Percentiles rank a stretch among this genome's conserved stretches.
phyloP scores from a whole-genome alignment of 2,888 invertebrate species.

The Dascillus cervinus region DNA sequence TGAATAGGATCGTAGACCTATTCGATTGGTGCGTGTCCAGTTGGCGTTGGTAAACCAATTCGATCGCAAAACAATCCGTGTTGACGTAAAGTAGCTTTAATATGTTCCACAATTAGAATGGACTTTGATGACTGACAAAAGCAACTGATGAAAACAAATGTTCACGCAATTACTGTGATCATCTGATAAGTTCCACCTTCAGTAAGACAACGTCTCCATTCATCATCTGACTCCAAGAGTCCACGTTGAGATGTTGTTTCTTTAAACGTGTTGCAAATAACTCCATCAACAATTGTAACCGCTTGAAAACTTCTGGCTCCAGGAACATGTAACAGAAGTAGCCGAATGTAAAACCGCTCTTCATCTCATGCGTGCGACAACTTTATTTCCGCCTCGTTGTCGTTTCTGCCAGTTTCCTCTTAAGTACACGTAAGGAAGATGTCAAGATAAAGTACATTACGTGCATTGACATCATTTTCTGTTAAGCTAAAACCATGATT shows the following conservation, averaged over 20 bases:
- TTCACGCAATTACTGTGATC: slow-evolving; percentile 27
- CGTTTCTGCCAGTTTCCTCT: slow-evolving; percentile 2
- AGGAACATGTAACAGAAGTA: slow-evolving; percentile 19
- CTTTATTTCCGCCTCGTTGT: slow-evolving; percentile 2
- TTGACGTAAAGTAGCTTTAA: neutral
- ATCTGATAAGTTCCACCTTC: slow-evolving; percentile 21
- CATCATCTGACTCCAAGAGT: slow-evolving; percentile 28
- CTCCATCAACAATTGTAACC: slow-evolving; percentile 24
- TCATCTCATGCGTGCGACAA: slow-evolving; percentile 10
- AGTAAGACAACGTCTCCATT: slow-evolving; percentile 21
- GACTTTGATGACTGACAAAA: neutral
- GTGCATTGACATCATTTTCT: slow-evolving; percentile 14
- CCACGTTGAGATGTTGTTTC: slow-evolving; percentile 8
- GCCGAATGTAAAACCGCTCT: slow-evolving; percentile 18
- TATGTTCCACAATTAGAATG: slow-evolving; percentile 1
- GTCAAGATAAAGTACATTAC: slow-evolving; percentile 12
- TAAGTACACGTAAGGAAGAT: slow-evolving; percentile 18
- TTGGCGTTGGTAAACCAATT: neutral
- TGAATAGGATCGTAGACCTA: neutral
- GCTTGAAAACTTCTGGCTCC: slow-evolving; percentile 24
- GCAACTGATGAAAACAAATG: slow-evolving; percentile 22
- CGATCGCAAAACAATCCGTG: neutral
- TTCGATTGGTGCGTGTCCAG: neutral
- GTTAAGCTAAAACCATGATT: too few species aligned
- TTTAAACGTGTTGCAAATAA: slow-evolving; percentile 22